Base-by-base conservation (phyloP, 2,888 invertebrate species). In the Epinotia nisella region DNA sequence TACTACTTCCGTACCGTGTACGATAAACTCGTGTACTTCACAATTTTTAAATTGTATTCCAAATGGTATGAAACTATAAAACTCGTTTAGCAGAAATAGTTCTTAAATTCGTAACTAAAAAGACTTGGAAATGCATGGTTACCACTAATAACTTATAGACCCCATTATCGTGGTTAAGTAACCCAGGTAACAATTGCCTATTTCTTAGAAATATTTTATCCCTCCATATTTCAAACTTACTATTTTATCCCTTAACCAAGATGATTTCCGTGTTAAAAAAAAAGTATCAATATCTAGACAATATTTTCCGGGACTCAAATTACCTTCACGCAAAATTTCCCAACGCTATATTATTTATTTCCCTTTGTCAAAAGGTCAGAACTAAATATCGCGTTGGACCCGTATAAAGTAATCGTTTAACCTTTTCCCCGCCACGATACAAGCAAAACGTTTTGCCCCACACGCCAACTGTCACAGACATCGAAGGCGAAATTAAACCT, bases 101-200 rank as follows among this genome's bases (percentile, higher is more conserved):
- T 66, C 75, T 66, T 24, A 74, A 67, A 49, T 61, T 67, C 59
- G 70, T 65, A 75, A 71, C 67, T 72, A 69, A 76, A 65, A 49
- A 65, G 72, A 45, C 45, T 74, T 13, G 75, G 70, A 74, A 77
- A 77, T 71, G 76, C 76, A 79, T 80, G 79, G 80, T 81, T 80
- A 78, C 76, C 77, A 81, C 75, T 74, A 73, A 79, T 77, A 76
- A 78, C 5, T 53, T 11, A 13, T 35, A 62, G 62, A 49, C 62
- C 61, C 24, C 45, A 62, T 62, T 49, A 49, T 24, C 45, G n/a
- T 17, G 49, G 24, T 49, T 49, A 10, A 62, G 45, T 62, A 21
- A 45, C 2, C 45, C 15, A 15, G 45, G 45, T 15, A 45, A 15
- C 45, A 45, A 45, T 13, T 2, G 13, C 29, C 29, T 41, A 13